phyloP scores from a whole-genome alignment of 2,888 invertebrate genomes.

The Pachliopta kotzebuea region DNA sequence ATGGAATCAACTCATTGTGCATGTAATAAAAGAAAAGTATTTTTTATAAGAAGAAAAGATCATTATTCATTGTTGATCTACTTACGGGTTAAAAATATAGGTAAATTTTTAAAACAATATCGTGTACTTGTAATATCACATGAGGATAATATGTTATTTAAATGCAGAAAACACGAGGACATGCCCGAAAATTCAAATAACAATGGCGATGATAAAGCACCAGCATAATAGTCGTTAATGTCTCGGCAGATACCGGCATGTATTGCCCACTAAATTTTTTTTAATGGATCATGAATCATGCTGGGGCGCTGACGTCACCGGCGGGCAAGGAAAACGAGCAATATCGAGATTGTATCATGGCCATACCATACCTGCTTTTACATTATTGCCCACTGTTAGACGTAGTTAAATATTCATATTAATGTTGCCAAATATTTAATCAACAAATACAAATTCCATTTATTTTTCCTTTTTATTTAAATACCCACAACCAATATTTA shows the following conservation, averaged over 20 bases:
- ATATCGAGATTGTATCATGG: slow-evolving; percentile 25
- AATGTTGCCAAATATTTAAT: not conserved
- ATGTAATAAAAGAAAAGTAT: too few relatives aligned
- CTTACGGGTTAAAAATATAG: not conserved
- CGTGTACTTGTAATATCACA: not conserved
- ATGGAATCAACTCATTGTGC: too few relatives aligned
- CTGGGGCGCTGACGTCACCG: slow-evolving; percentile 27
- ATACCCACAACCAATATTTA: too few relatives aligned
- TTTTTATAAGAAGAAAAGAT: too few relatives aligned
- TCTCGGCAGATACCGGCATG: slow-evolving; percentile 29
- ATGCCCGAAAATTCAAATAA: slow-evolving; percentile 26
- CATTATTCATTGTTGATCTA: not conserved
- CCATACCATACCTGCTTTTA: slow-evolving; percentile 16
- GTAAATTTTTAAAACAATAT: not conserved
- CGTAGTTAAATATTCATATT: not conserved
- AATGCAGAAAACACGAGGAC: slow-evolving; percentile 15
- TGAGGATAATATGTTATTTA: slow-evolving; percentile 21
- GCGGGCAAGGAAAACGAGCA: slow-evolving; percentile 26
- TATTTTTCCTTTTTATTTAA: too few relatives aligned
- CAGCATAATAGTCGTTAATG: slow-evolving; percentile 27
- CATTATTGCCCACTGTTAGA: not conserved
- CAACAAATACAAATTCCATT: not conserved
- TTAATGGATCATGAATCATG: slow-evolving; percentile 35
- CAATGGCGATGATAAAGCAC: slow-evolving; percentile 25
- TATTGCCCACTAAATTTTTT: slow-evolving; percentile 29